Conservation (phyloP, 2,113 vertebrate genomes). For the Psittacula cyanocephala region DNA sequence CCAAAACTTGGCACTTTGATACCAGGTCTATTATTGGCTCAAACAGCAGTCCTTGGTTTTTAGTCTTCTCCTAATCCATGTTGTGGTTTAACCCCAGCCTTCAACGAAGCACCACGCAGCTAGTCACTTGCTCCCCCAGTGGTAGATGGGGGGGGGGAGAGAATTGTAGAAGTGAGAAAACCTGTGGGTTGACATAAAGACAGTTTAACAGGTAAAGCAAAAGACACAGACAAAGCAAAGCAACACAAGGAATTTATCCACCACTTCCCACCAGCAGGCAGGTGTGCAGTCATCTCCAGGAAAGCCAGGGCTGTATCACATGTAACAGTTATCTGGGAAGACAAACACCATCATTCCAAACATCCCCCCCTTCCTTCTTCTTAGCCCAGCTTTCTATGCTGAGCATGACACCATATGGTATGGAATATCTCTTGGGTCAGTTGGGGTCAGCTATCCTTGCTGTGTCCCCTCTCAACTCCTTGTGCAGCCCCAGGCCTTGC, state of each 20-base stretch:
- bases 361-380: rapidly evolving
- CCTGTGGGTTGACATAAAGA: neutral
- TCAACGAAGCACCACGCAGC: neutral
- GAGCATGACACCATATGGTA: neutral
- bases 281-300: neutral
- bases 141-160: neutral
- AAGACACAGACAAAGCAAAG: neutral
- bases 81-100: neutral
- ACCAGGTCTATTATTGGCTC: neutral
- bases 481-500: neutral
- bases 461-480: neutral
- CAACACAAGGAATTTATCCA: neutral
- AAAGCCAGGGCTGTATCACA: neutral
- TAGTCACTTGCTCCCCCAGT: neutral
- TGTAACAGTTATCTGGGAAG: neutral
- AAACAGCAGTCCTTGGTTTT: neutral
- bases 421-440: neutral
- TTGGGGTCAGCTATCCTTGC: neutral
- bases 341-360: neutral
- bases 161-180: neutral
- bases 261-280: neutral
- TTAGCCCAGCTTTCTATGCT: neutral
- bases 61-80: neutral
- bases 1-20: neutral
- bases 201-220: neutral